Base-by-base conservation (phyloP, 2,113 vertebrate genomes). In the Apistogramma diplotaenia region DNA sequence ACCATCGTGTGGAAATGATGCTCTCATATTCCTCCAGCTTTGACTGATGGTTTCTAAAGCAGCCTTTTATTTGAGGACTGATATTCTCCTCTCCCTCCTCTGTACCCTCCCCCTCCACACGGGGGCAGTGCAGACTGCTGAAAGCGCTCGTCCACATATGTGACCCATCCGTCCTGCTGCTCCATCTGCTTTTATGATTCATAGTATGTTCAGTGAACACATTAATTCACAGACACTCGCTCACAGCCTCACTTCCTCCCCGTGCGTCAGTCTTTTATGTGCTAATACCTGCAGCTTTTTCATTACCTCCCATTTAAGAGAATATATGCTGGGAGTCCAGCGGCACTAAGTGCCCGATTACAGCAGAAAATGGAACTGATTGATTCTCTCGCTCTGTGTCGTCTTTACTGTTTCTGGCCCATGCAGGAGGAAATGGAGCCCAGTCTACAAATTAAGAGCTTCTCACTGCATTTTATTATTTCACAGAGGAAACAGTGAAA, bases 161-260 rank as follows among this genome's bases (percentile, higher is more conserved):
- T 40, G 76, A 40, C 49, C 55, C 31, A 51, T 76, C 61, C 35
- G 65, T 71, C 67, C 71, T 60, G 75, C 57, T 78, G 61, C 78
- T 88, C 86, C 82, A 75, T 87, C 85, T 83, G 84, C 16, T 81
- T 87, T 91, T 83, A 83, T 76, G 78, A 90, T 91, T 90, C 85
- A 88, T 84, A 61, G 72, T 76, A 54, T 85, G 87, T 84, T 85
- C 86, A 51, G 56, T 35, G 75, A 67, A 56, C 82, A 86, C 83
- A 90, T 90, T 85, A 91, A 89, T 88, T 87, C 60, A 81, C 84
- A 84, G 51, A 79, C 76, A 78, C 88, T 65, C 81, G 78, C 49
- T 85, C 81, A 78, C 74, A 82, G 77, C 75, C 77, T 82, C 78
- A 85, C 59, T 54, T 85, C 85, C 53, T 29, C 55, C 56, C 19